Percentiles rank a stretch among this genome's conserved stretches.
These are phyloP conservation scores for Noturus placidus DNA, from an alignment of 2,113 vertebrate genomes.

Conservation along the genomic window DNA sequence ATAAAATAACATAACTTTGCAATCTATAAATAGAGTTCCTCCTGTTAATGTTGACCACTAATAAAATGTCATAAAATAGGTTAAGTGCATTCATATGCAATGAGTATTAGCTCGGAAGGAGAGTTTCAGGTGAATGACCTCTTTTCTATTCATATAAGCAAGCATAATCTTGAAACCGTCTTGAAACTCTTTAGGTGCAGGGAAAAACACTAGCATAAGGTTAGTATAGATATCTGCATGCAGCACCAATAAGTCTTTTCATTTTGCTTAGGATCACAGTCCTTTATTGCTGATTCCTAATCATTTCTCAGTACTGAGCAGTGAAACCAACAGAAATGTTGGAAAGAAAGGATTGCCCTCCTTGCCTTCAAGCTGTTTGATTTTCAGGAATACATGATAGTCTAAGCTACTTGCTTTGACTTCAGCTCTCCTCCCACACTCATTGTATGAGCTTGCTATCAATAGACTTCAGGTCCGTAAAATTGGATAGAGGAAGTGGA, in stretches of 20 bases:
- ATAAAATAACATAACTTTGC: not conserved
- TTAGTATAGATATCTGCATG: constrained; percentile 17
- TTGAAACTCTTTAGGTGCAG: not conserved
- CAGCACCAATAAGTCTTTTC: constrained; percentile 2
- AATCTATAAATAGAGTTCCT: not conserved
- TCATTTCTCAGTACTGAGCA: not conserved
- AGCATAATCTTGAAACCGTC: too few species aligned
- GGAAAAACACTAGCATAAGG: not conserved
- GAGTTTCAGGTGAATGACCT: constrained; percentile 25
- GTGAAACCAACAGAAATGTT: not conserved
- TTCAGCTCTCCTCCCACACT: not conserved
- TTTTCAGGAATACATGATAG: constrained; percentile 11
- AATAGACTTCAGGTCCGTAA: constrained; percentile 37
- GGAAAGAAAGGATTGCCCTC: not conserved
- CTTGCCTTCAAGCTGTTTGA: not conserved
- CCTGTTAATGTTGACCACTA: not conserved
- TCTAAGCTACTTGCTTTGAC: constrained; percentile 6
- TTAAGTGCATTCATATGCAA: not conserved
- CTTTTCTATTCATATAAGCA: not conserved
- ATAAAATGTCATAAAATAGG: not conserved
- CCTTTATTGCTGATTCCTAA: not conserved
- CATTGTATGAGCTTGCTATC: constrained; percentile 40
- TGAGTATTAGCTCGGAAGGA: constrained; percentile 16
- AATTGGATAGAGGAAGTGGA: constrained; percentile 42
- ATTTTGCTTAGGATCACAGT: not conserved